Evolutionary conservation across 2,888 invertebrate genomes (phyloP), one percentile per base, ranked within the genome.

Genomic region (Pristionchus maxplancki): DNA sequence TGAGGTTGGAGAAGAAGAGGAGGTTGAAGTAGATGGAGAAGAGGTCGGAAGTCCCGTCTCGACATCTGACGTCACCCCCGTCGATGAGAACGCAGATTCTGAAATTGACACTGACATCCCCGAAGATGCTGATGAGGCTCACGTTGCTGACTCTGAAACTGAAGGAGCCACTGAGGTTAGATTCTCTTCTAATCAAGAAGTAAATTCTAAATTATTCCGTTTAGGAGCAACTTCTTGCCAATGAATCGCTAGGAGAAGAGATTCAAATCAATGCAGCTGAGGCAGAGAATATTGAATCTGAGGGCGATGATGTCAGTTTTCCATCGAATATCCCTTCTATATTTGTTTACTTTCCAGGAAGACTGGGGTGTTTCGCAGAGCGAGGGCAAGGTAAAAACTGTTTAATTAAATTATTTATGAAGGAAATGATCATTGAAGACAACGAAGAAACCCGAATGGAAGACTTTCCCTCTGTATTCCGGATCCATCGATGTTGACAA

Each of bases 381-480:
- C 53, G 37, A 83, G 53, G 20, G 53, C 11, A 31, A 31, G 11
- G 82, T 53, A 20, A 53, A 20, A 82, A 50, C 31, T 20, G 28
- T 31, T 31, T 50, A 0, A 67, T 15, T 13, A 0, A 34, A 31
- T 13, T 31, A 3, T 5, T n/a, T 17, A 20, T 15, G 5, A 50
- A 11, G 15, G 17, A n/a, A n/a, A n/a, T 50, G 17, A 24, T 28
- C 28, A 1, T 28, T 24, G n/a, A 24, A 83, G 34, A 13, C 17
- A 48, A 2, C 62, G 28, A 17, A 17, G 40, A 40, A 31, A n/a
- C 34, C 50, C 13, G 86, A 87, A 50, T 87, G 86, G 86, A 71
- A 71, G 86, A 31, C 71, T n/a, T 71, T 64, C 50, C 86, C 86
- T 48, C 86, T 87, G 50, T 87, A 71, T 34, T 67, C 86, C 28